Conservation (phyloP, 2,113 vertebrate species). For the Psophia crepitans region DNA sequence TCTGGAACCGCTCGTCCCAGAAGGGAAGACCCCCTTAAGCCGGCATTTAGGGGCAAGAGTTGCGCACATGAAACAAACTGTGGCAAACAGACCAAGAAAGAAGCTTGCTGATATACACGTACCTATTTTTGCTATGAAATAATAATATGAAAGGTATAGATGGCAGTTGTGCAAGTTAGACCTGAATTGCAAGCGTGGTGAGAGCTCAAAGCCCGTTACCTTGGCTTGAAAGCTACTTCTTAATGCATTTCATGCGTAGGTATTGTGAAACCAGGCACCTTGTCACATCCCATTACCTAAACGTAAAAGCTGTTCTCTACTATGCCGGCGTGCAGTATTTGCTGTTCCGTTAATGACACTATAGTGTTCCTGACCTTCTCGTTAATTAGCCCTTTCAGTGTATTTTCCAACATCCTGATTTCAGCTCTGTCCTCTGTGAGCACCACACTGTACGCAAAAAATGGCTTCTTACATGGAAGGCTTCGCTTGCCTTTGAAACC, state of each 20-base stretch:
- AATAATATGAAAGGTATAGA: neutral
- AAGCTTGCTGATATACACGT: neutral
- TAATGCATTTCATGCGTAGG: neutral
- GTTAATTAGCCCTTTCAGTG: constrained; percentile 16
- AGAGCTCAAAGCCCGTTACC: neutral
- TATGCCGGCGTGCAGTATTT: neutral
- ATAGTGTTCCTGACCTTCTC: neutral
- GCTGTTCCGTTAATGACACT: neutral
- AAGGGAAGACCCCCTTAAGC: neutral
- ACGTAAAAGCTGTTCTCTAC: neutral
- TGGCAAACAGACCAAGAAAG: neutral
- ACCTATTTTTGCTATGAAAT: neutral
- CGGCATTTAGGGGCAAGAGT: neutral
- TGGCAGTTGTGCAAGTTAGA: neutral
- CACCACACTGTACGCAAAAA: neutral
- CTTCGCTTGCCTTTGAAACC: neutral
- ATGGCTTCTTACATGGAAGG: neutral
- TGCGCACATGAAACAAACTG: neutral
- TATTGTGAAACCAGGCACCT: neutral
- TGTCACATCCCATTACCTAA: constrained; percentile 37
- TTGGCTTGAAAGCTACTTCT: neutral
- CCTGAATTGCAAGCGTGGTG: neutral
- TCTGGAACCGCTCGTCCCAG: neutral
- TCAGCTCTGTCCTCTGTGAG: neutral
- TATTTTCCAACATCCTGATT: neutral